Percentiles rank a stretch among this genome's conserved stretches.
Conservation (phyloP, 2,113 vertebrate genomes). For the Furnarius figulus region DNA sequence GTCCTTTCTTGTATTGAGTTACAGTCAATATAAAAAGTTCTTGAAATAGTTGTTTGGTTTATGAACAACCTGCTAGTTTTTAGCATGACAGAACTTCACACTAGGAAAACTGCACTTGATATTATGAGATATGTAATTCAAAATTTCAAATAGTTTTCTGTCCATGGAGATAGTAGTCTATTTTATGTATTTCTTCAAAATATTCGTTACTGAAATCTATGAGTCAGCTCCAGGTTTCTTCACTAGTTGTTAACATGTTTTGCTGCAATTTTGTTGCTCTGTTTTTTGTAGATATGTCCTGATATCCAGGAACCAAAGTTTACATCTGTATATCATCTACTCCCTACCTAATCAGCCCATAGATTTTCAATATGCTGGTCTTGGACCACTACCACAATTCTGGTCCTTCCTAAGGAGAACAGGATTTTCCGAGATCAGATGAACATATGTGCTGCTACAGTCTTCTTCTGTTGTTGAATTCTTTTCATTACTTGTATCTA, state of each 20-base stretch:
- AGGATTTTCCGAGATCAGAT: not conserved
- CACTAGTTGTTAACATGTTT: not conserved
- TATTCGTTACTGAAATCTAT: not conserved
- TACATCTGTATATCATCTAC: not conserved
- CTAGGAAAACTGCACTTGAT: not conserved
- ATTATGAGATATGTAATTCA: not conserved
- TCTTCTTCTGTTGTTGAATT: not conserved
- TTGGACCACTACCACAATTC: not conserved
- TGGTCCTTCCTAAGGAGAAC: not conserved
- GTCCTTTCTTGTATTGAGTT: not conserved
- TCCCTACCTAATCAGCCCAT: not conserved
- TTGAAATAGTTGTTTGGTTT: not conserved
- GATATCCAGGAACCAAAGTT: not conserved
- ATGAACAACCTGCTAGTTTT: not conserved
- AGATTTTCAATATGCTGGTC: not conserved
- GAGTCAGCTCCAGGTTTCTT: not conserved
- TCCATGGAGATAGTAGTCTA: not conserved
- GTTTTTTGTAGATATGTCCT: not conserved
- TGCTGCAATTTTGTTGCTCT: not conserved
- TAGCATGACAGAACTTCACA: not conserved
- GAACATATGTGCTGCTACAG: not conserved
- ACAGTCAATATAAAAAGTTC: not conserved
- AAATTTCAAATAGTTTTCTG: not conserved
- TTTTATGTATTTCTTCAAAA: not conserved
- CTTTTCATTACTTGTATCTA: not conserved